Evolutionary conservation across 2,888 invertebrate species (phyloP).

Genomic region (Eurytoma californica): DNA sequence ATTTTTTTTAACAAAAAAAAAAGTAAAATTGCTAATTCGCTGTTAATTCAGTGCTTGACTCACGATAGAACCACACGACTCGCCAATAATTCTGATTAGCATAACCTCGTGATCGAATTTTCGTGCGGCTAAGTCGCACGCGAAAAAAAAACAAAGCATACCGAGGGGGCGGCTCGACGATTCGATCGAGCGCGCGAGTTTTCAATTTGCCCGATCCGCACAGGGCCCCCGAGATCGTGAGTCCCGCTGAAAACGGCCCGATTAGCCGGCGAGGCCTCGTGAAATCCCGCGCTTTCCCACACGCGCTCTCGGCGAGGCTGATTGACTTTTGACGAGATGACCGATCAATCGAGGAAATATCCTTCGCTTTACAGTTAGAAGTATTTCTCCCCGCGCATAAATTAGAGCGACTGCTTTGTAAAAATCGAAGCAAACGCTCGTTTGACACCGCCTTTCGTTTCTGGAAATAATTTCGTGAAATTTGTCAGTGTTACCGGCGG

Average conservation of each 20-base stretch:
- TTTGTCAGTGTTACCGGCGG: not conserved
- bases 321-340: not conserved
- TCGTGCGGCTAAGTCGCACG: not conserved
- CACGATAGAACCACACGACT: too few relatives aligned
- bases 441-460: not conserved
- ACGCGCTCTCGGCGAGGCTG: not conserved
- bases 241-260: not conserved
- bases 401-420: too few relatives aligned
- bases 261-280: constrained; percentile 1
- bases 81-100: too few relatives aligned
- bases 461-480: not conserved
- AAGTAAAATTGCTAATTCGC: too few relatives aligned
- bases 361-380: too few relatives aligned
- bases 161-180: constrained; percentile 9
- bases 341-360: too few relatives aligned
- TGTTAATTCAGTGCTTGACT: too few relatives aligned
- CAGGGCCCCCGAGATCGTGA: not conserved
- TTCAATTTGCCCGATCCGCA: constrained; percentile 34
- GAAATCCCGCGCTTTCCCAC: constrained; percentile 29
- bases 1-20: too few relatives aligned
- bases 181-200: constrained; percentile 29
- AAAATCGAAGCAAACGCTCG: not conserved
- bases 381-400: too few relatives aligned
- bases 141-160: not conserved
- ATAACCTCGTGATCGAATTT: not conserved